phyloP scores from a whole-genome alignment of 2,888 invertebrate species.

The Cheilosia pagana region DNA sequence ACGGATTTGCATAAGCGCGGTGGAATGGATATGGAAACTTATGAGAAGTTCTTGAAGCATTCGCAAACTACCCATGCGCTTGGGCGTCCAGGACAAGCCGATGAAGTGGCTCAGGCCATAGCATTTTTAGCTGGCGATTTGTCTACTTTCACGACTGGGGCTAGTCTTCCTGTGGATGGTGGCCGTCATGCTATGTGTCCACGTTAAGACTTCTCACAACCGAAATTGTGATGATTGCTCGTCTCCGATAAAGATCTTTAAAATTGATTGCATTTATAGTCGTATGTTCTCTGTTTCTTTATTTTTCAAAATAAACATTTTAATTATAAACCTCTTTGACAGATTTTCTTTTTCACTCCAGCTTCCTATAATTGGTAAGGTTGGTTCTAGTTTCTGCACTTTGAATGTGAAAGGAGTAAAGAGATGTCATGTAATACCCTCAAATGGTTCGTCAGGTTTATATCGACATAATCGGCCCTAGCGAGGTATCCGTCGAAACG shows the following conservation, averaged over 20 bases:
- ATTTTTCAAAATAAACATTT: slow-evolving; percentile 4
- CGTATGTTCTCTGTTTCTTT: neutral
- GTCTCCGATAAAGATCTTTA: neutral
- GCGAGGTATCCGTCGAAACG: too few relatives aligned
- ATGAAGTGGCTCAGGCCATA: slow-evolving; percentile 95
- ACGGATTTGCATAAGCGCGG: slow-evolving; percentile 95
- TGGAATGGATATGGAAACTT: slow-evolving; percentile 92
- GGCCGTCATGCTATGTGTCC: slow-evolving; percentile 98
- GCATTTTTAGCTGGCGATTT: slow-evolving; percentile 95
- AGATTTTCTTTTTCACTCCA: too few relatives aligned
- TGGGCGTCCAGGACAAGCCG: slow-evolving; percentile 91
- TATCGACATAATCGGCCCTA: too few relatives aligned
- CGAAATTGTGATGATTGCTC: neutral
- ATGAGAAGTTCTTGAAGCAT: slow-evolving; percentile 92
- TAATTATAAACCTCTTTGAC: neutral
- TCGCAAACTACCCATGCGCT: slow-evolving; percentile 95
- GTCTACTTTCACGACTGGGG: slow-evolving; percentile 96
- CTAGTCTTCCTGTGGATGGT: slow-evolving; percentile 95
- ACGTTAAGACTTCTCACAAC: slow-evolving; percentile 85
- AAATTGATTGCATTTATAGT: slow-evolving; percentile 30
- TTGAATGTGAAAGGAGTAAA: too few relatives aligned
- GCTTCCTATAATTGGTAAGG: too few relatives aligned
- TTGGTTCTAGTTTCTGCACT: too few relatives aligned
- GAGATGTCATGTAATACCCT: too few relatives aligned
- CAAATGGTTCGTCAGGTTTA: too few relatives aligned